Base-by-base conservation (phyloP, 2,113 vertebrate species). In the Macroglossus sobrinus region DNA sequence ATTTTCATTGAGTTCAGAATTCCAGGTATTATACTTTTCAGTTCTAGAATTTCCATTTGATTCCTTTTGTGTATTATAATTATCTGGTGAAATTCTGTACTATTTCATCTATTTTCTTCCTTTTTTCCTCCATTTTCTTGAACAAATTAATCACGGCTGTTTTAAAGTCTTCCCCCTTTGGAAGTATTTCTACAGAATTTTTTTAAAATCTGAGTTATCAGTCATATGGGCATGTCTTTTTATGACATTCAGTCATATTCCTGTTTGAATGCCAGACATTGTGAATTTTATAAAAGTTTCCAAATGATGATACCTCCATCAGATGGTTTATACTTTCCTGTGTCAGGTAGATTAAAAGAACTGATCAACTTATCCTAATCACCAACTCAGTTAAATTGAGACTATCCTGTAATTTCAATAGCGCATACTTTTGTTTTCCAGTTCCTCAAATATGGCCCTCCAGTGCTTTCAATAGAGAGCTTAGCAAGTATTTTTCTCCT, bases 1-100 rank as follows among this genome's bases (percentile, higher is more conserved):
- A 88, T 45, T 88, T 88, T 78, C 33, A 93, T 0, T 93, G 35
- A 84, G 35, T 89, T 91, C 19, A 96, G 40, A 93, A 94, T 95
- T 95, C 61, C 43, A 89, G 12, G 38, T 74, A 71, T 53, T 72
- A 10, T 47, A 84, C 63, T 89, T 87, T 91, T 68, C n/a, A 93
- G 5, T 40, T 81, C 8, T 61, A 87, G 24, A 92, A 85, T 59
- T 89, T 89, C 66, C 69, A 89, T 43, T 89, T 94, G 66, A 71
- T 57, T 95, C n/a, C 84, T 84, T 47, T 63, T 79, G 8, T 74
- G 43, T 53, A 53, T 81, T 75, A 2, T 12, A 93, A 91, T 71
- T 69, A 69, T 24, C 21, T 38, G 9, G 18, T 71, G 21, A 97
- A 91, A 96, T 28, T 92, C 30, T 78, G 40, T n/a, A 89, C 66